These are phyloP conservation scores for Dendrocopos noguchii DNA, from an alignment of 2,113 vertebrate genomes.

Conservation along the genomic window DNA sequence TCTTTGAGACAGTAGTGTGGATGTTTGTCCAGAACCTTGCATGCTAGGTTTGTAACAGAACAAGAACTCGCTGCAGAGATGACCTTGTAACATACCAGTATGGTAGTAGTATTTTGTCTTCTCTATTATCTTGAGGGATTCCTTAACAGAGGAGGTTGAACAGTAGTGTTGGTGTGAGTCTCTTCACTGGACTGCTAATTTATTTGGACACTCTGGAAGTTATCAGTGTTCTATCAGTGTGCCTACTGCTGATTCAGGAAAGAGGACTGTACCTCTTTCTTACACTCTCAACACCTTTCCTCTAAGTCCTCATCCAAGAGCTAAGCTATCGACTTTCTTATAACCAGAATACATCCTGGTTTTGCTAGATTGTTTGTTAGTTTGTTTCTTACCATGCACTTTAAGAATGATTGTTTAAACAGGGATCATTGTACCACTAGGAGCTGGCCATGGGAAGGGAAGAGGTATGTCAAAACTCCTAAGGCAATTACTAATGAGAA, in stretches of 20 bases:
- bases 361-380: not conserved
- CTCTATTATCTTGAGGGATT: not conserved
- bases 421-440: not conserved
- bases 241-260: not conserved
- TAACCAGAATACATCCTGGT: not conserved
- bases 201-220: not conserved
- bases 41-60: not conserved
- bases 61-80: not conserved
- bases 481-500: not conserved
- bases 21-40: not conserved
- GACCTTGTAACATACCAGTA: not conserved
- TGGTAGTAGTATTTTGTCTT: not conserved
- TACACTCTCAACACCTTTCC: not conserved
- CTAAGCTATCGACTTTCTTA: not conserved
- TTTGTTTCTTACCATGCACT: not conserved
- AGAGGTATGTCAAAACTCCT: not conserved
- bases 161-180: not conserved
- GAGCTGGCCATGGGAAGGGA: not conserved
- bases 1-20: not conserved
- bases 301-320: not conserved
- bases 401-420: not conserved
- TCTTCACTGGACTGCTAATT: not conserved
- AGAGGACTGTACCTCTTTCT: not conserved
- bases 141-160: not conserved
- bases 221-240: not conserved